Conservation (phyloP, 2,797 vertebrate genomes). For the Sebastes flavidus region DNA sequence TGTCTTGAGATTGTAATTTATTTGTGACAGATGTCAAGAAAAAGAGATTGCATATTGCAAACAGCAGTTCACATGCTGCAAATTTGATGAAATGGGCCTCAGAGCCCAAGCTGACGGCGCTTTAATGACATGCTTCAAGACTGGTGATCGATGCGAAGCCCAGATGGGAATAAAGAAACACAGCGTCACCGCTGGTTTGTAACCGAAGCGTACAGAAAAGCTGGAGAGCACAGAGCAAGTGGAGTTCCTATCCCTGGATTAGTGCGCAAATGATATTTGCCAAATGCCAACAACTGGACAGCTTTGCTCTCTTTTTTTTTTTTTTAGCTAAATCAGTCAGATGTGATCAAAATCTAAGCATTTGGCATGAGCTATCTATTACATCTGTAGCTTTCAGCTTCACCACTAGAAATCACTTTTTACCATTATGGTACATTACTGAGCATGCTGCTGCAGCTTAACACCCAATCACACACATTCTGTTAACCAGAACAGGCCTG, state of each 20-base stretch:
- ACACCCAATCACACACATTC: background rate
- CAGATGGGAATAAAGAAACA: background rate
- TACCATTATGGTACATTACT: background rate
- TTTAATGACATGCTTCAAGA: background rate
- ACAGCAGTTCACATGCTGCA: background rate
- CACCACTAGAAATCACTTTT: background rate
- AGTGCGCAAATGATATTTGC: background rate
- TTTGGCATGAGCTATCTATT: background rate
- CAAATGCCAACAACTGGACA: background rate
- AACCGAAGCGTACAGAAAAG: background rate
- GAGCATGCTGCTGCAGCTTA: background rate
- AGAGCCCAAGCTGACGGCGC: background rate
- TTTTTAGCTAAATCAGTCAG: background rate
- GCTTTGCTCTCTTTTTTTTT: background rate
- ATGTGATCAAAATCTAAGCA: background rate
- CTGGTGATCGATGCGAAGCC: background rate
- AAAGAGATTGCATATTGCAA: background rate
- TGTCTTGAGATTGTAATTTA: conserved; percentile 20
- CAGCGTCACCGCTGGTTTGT: background rate
- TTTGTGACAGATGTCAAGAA: background rate
- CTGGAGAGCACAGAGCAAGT: background rate
- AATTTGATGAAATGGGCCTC: conserved; percentile 4
- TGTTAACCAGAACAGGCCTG: background rate
- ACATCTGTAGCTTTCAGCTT: background rate
- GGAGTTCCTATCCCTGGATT: background rate